phyloP scores from a whole-genome alignment of 2,113 vertebrate species.

The Aldabrachelys gigantea region DNA sequence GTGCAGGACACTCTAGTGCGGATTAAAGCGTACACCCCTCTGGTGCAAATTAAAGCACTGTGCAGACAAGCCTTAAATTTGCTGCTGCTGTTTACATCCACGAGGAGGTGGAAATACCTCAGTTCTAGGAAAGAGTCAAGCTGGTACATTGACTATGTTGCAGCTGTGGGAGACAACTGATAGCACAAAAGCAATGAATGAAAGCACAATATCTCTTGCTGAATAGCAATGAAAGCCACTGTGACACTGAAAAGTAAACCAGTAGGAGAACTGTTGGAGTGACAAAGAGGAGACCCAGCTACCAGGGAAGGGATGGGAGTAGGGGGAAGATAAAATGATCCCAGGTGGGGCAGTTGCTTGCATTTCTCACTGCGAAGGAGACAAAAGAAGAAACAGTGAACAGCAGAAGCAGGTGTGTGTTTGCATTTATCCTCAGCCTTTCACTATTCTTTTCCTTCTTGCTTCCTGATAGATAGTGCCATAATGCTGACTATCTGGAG shows the following conservation, averaged over 20 bases:
- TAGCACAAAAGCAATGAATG: neutral
- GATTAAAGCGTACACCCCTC: neutral
- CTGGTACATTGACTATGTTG: fast-evolving
- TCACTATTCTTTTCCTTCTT: neutral
- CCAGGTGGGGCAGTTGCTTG: neutral
- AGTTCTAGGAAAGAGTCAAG: neutral
- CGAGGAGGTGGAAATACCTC: neutral
- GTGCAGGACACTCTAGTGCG: neutral
- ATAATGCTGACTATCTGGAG: neutral
- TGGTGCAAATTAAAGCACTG: neutral
- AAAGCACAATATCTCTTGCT: neutral
- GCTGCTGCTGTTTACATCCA: neutral
- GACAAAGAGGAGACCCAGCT: neutral
- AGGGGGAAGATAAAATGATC: neutral
- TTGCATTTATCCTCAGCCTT: neutral
- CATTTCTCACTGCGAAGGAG: neutral
- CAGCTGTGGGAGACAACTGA: fast-evolving
- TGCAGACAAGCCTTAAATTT: neutral
- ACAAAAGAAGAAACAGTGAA: neutral
- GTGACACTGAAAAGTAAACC: neutral
- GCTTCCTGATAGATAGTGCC: neutral
- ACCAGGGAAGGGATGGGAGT: neutral
- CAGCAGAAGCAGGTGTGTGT: neutral
- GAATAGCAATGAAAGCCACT: neutral
- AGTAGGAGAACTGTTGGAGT: neutral